phyloP scores from a whole-genome alignment of 2,113 vertebrate species.

The Xenopus tropicalis region UCB_Xtro_10.0 CM004450.2:95233501-95234000 shows the following conservation, averaged over 20 bases:
- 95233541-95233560: background rate
- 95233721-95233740: slow-evolving; percentile 96
- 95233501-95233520: background rate
- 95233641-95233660: slow-evolving; percentile 15
- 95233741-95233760: slow-evolving; percentile 86
- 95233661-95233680: slow-evolving; percentile 60
- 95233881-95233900: no score
- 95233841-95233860: no score
- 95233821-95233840: no score
- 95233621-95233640: slow-evolving; percentile 6
- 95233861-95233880: no score
- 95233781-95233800: no score
- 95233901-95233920: no score
- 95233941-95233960: no score
- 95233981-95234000: no score
- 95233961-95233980: no score
- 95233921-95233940: no score
- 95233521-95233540: background rate
- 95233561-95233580: background rate
- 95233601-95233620: slow-evolving; percentile 9
- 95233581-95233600: slow-evolving; percentile 2
- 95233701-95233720: slow-evolving; percentile 92
- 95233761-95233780: no score
- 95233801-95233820: no score
- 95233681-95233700: slow-evolving; percentile 93